Percentiles rank a stretch among this genome's conserved stretches.
Evolutionary conservation across 2,888 invertebrate genomes (phyloP).

Genomic region (Dugesia japonica): DNA sequence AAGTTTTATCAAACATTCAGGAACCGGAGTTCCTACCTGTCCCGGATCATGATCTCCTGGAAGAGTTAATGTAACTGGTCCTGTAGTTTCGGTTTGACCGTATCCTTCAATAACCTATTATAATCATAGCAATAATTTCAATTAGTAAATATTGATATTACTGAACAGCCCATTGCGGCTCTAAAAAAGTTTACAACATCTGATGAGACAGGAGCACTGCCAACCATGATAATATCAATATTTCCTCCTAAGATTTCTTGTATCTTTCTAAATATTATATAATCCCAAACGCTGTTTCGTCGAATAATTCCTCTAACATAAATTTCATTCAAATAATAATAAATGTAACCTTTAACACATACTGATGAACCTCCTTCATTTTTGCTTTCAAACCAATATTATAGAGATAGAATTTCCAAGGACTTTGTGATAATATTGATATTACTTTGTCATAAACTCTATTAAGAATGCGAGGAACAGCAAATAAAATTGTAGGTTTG

Average conservation of each 20-base stretch:
- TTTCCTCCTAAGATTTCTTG: slow-evolving; percentile 82
- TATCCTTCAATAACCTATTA: slow-evolving; percentile 44
- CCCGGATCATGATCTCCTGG: slow-evolving; percentile 40
- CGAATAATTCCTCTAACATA: slow-evolving; percentile 11
- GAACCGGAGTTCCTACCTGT: slow-evolving; percentile 85
- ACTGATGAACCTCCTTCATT: slow-evolving; percentile 25
- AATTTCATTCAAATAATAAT: background rate
- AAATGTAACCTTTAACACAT: background rate
- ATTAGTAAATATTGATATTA: background rate
- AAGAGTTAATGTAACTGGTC: slow-evolving; percentile 41
- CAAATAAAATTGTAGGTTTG: slow-evolving; percentile 20
- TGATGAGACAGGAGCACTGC: slow-evolving; percentile 80
- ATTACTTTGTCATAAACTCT: slow-evolving; percentile 25
- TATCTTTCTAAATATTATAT: slow-evolving; percentile 73
- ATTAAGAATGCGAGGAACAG: slow-evolving; percentile 31
- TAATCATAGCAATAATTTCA: background rate
- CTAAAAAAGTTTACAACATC: slow-evolving; percentile 80
- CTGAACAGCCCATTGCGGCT: slow-evolving; percentile 53
- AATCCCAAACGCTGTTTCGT: slow-evolving; percentile 76
- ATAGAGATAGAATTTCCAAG: background rate
- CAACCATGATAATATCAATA: slow-evolving; percentile 73
- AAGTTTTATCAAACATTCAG: slow-evolving; percentile 79
- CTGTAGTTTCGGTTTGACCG: slow-evolving; percentile 49
- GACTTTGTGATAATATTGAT: background rate
- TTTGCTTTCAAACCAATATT: slow-evolving; percentile 2